Base-by-base conservation (phyloP, 2,113 vertebrate species). In the Nesoenas mayeri region DNA sequence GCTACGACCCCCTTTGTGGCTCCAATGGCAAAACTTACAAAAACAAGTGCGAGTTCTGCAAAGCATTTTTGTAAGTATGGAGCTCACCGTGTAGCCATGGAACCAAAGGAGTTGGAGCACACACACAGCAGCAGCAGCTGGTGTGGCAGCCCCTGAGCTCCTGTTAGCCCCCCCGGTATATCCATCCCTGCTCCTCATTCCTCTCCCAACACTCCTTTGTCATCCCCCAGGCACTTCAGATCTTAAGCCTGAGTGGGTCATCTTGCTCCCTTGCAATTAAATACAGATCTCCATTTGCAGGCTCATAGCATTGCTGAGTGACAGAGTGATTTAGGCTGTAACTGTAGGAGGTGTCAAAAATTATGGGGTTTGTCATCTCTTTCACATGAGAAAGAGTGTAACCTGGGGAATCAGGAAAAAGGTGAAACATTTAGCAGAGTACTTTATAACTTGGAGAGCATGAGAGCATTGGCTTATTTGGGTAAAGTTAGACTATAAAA, bases 1-100 rank as follows among this genome's bases (percentile, higher is more conserved):
- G 62, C 1, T 74, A 53, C 13, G 24, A 73, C 7, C 97, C 96
- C 6, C 19, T 96, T 6, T 98, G 98, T 2, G 97, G 94, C 40
- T 97, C 97, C 11, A 92, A 98, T 21, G 97, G 97, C 38, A 94
- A 21, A 69, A 98, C 97, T 2, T 98, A 97, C 1, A 44, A 36
- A 10, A 98, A 98, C 84, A 12, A 3, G 20, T 97, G 97, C 91
- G 38, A 57, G 11, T 96, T 96, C 79, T 95, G 96, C 92, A 69
- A 3, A 0, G 90, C 90, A 2, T 8, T 89, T 10, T 1, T 1
- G 92, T 96, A 87, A 96, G 95, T 95, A 17, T 51, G 29, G 64
- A 9, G 42, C 56, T 78, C 79, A 8, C 32, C 5, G 0, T 0
- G 2, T 6, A 82, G 21, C 71, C 67, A 0, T 1, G 56, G 51